phyloP scores from a whole-genome alignment of 1,140 invertebrate genomes.

The Hyles vespertilio region DNA sequence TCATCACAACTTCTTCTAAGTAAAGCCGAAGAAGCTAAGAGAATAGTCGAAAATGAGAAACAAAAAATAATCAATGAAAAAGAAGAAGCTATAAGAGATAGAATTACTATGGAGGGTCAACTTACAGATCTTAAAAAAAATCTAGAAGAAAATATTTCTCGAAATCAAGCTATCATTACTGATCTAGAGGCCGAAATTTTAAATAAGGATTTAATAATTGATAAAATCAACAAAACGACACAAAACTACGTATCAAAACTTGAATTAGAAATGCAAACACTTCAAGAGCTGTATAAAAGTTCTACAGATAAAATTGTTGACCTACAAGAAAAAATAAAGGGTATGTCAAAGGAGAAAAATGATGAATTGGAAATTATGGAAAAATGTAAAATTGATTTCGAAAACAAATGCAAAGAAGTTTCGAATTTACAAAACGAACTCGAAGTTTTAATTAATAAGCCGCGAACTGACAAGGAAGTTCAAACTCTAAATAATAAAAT shows the following conservation, averaged over 20 bases:
- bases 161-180: conserved; percentile 43
- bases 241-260: conserved; percentile 44
- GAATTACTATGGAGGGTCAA: conserved; percentile 38
- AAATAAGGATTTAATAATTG: conserved; percentile 56
- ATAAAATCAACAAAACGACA: conserved; percentile 47
- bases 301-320: conserved; percentile 34
- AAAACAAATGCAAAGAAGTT: conserved; percentile 40
- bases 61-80: conserved; percentile 58
- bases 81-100: conserved; percentile 47
- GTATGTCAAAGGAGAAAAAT: conserved; percentile 23
- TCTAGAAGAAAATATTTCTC: conserved; percentile 38
- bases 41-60: conserved; percentile 57
- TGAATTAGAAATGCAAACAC: conserved; percentile 39
- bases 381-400: conserved; percentile 26
- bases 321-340: conserved; percentile 35
- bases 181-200: conserved; percentile 51
- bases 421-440: conserved; percentile 27
- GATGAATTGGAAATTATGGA: conserved; percentile 25
- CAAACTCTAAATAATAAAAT: conserved; percentile 6
- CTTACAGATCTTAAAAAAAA: conserved; percentile 39
- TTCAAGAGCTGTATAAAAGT: conserved; percentile 44
- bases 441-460: conserved; percentile 33
- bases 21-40: conserved; percentile 61
- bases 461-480: conserved; percentile 8
- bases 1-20: conserved; percentile 55